These are phyloP conservation scores for Pseudomyrmex flavicornis DNA, from an alignment of 1,140 invertebrate genomes.

Conservation along the genomic window DNA sequence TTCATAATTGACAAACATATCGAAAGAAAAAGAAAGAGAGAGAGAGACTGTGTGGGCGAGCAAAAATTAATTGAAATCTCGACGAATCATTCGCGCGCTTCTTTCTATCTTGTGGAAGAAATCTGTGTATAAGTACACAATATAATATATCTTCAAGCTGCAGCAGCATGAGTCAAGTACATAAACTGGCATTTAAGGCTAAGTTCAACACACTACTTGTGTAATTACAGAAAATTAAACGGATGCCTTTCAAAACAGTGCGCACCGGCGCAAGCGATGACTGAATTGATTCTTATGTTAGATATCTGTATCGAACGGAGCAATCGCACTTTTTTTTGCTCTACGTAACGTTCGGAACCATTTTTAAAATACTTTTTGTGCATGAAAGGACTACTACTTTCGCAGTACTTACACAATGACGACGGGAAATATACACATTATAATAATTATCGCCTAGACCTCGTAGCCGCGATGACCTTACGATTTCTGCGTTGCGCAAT, in stretches of 20 bases:
- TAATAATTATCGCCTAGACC: conserved; percentile 35
- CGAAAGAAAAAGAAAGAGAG: neutral
- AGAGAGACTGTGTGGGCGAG: too few species aligned
- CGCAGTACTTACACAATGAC: neutral
- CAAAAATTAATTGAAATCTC: conserved; percentile 42
- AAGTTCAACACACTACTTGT: neutral
- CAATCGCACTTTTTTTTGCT: conserved; percentile 2
- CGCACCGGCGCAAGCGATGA: neutral
- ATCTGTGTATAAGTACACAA: neutral
- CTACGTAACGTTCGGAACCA: neutral
- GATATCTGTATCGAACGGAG: neutral
- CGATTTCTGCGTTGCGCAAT: conserved; percentile 48
- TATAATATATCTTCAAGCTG: neutral
- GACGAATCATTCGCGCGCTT: neutral
- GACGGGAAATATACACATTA: conserved; percentile 21
- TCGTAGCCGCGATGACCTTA: conserved; percentile 23
- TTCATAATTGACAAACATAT: conserved; percentile 55
- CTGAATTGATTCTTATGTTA: neutral
- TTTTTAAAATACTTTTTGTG: neutral
- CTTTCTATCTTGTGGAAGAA: neutral
- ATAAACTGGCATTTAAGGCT: conserved; percentile 20
- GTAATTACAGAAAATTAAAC: conserved; percentile 42
- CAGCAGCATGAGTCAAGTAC: neutral
- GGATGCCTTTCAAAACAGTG: conserved; percentile 8
- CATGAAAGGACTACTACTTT: neutral